Base-by-base conservation (phyloP, 2,113 vertebrate genomes). In the Artemisiospiza belli region DNA sequence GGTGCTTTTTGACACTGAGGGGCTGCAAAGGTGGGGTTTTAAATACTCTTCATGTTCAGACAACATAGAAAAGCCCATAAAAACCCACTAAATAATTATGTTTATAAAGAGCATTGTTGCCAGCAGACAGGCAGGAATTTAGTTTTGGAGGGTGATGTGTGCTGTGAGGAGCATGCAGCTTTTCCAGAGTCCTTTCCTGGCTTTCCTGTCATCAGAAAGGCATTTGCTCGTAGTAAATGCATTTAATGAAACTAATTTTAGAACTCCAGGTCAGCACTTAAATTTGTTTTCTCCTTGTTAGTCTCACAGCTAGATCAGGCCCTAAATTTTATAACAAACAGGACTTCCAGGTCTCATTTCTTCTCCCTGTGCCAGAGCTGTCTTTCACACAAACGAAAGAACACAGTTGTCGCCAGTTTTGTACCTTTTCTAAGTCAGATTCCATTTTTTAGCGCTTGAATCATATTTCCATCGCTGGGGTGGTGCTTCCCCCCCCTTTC, bases 181-280 rank as follows among this genome's bases (percentile, higher is more conserved):
- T 84, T 87, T 87, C 80, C 55, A 39, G 83, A 92, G 44, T 23
- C 67, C 47, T 88, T 24, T 70, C 89, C 35, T 67, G 84, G 52
- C 63, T 70, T 54, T 92, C 35, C 5, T 74, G 75, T 91, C 80
- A 96, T 35, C 66, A 73, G 66, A 93, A 89, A 87, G 89, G 87
- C 62, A 91, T 94, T 83, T 86, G 68, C 89, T 92, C 10, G 39
- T 89, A 89, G 92, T 86, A 83, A 83, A 82, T 89, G 41, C 49
- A 35, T 94, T 89, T 72, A 91, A 72, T 11, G 4, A 62, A 83
- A 62, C 89, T 96, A 87, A 95, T 76, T 95, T 94, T 92, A 79
- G 92, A 94, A 12, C 62, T 27, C 3, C 41, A 69, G 87, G 69
- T 95, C 91, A 95, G 70, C 74, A 51, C 28, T 87, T 87, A 46